Conservation (phyloP, 2,113 vertebrate species). For the Thamnophis sirtalis region DNA sequence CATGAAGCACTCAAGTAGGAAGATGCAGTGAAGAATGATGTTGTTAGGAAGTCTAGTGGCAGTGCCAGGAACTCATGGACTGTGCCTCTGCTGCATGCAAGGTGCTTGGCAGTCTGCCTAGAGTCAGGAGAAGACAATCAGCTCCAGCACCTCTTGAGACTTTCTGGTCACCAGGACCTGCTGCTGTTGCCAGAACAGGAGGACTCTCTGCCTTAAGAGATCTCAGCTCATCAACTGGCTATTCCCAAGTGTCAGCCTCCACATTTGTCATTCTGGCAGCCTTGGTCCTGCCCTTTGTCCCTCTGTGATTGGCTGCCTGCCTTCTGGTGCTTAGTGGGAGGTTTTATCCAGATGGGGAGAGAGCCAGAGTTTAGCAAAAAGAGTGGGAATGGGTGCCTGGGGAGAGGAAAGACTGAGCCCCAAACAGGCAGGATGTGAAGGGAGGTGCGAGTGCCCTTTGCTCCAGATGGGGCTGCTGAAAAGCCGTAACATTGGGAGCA, state of each 20-base stretch:
- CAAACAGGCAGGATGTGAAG: neutral
- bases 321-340: conserved; percentile 14
- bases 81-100: neutral
- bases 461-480: neutral
- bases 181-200: neutral
- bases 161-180: neutral
- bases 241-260: neutral
- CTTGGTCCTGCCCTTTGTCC: conserved; percentile 24
- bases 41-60: neutral
- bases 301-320: conserved; percentile 44
- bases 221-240: neutral
- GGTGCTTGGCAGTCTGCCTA: conserved; percentile 8
- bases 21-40: too few species aligned
- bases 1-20: neutral
- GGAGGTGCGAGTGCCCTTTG: neutral
- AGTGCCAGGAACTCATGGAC: neutral
- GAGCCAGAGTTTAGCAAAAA: conserved; percentile 14
- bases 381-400: neutral
- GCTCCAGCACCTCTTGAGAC: neutral
- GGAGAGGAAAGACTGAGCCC: neutral
- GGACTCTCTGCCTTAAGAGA: neutral
- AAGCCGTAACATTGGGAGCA: neutral
- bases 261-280: conserved; percentile 2
- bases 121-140: neutral
- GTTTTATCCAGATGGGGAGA: conserved; percentile 12